Conservation (phyloP, 2,113 vertebrate genomes). For the Microcebus tavaratra region DNA sequence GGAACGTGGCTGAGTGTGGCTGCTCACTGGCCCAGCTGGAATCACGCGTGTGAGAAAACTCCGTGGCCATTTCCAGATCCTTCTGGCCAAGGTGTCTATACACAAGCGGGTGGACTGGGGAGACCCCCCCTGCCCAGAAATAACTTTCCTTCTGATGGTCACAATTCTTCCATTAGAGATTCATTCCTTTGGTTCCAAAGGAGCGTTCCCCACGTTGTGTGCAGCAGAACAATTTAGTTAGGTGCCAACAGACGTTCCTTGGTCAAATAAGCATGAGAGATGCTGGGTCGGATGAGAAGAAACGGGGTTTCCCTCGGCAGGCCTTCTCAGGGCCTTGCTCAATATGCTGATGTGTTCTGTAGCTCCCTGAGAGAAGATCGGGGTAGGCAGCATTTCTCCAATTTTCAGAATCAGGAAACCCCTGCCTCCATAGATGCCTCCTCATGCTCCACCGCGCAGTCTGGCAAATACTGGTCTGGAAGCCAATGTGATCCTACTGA, state of each 20-base stretch:
- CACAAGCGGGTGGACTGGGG: background rate
- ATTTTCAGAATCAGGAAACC: background rate
- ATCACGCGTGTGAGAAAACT: background rate
- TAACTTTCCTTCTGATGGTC: background rate
- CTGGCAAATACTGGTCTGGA: background rate
- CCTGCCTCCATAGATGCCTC: background rate
- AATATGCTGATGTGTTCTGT: background rate
- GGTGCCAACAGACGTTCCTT: background rate
- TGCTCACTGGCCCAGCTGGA: background rate
- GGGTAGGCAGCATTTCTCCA: background rate
- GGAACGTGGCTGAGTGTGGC: background rate
- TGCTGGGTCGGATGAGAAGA: background rate
- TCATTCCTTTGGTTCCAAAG: conserved; percentile 13
- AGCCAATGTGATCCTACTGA: background rate
- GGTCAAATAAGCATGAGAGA: background rate
- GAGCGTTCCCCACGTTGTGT: background rate
- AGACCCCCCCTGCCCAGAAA: background rate
- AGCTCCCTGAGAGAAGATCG: background rate
- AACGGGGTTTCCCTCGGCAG: background rate
- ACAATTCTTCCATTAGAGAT: background rate
- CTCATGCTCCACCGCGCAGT: background rate
- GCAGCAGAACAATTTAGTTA: background rate
- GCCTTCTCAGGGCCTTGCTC: background rate
- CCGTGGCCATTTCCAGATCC: background rate
- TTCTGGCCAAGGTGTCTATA: background rate